These are phyloP conservation scores for Pasiphila rectangulata DNA, from an alignment of 2,888 invertebrate species.

Conservation along the genomic window DNA sequence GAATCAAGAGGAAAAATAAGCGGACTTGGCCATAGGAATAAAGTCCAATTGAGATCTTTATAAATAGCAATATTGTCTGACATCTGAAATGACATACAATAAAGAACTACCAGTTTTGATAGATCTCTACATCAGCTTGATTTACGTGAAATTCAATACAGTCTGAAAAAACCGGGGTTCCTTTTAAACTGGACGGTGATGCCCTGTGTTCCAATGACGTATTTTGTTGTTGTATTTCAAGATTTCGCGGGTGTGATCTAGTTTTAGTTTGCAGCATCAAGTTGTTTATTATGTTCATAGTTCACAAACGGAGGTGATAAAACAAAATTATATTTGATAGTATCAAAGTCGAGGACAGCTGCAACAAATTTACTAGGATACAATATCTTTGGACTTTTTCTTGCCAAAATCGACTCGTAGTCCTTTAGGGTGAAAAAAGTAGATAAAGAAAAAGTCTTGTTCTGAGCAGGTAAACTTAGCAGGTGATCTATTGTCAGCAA, in stretches of 20 bases:
- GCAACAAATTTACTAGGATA: too few species aligned
- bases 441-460: too few species aligned
- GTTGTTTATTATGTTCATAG: too few species aligned
- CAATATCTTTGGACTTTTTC: too few species aligned
- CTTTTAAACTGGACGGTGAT: conserved; percentile 16
- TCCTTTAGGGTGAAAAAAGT: too few species aligned
- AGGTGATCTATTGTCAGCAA: too few species aligned
- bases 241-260: conserved; percentile 43
- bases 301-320: neutral
- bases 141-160: neutral
- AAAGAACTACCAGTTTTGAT: conserved; percentile 27
- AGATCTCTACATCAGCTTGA: conserved; percentile 16
- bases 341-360: too few species aligned
- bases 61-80: conserved; percentile 33
- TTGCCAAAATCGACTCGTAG: too few species aligned
- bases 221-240: conserved; percentile 29
- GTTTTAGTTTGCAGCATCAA: conserved; percentile 37
- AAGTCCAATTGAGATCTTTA: conserved; percentile 26
- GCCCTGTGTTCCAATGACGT: conserved; percentile 28
- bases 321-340: too few species aligned
- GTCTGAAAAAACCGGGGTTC: conserved; percentile 14
- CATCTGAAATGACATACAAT: conserved; percentile 31
- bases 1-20: conserved; percentile 1
- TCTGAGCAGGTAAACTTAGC: too few species aligned
- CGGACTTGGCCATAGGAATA: neutral